Evolutionary conservation across 2,797 vertebrate genomes (phyloP), one percentile per base, ranked within the genome.

Genomic region (Cryptoprocta ferox): DNA sequence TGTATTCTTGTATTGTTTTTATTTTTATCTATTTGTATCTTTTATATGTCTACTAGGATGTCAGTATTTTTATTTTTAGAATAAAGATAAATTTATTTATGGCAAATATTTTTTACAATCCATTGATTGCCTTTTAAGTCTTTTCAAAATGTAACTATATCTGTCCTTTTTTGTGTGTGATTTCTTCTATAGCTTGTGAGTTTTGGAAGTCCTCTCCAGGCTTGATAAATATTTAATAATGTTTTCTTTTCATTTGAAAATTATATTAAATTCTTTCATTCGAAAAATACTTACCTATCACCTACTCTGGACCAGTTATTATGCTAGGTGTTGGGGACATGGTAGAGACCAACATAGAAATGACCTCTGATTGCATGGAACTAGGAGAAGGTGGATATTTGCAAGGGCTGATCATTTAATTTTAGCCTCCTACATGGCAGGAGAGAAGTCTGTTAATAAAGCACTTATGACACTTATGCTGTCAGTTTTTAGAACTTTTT

Each of bases 1-100:
- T 66, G 18, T 75, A 89, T 32, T 96, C 32, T 66, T 80, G 13
- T 48, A 56, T 92, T 63, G 5, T 68, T 96, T 73, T 75, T 53
- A 15, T 59, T 78, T 93, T 61, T 19, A 37, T 90, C 53, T 90
- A 26, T 86, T 91, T 91, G n/a, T 82, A 32, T 88, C 15, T 82
- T 91, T 76, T 83, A 12, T 7, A 35, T 87, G 15, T 90, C 21
- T 76, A 35, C 50, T 63, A 82, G 16, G 10, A 12, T 76, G 9
- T 68, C 63, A 32, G 3, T 88, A n/a, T 84, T 92, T 71, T 32
- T 53, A 53, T 86, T 91, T 65, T 63, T 68, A 81, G n/a, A 86
- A 63, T 91, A 92, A 96, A 76, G 88, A 63, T 87, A 92, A 56
- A 37, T 70, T 78, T 93, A 84, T 87, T 88, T 78, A 42, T 88